These are phyloP conservation scores for Saimiri boliviensis DNA, from an alignment of 2,113 vertebrate genomes.

Conservation along the genomic window DNA sequence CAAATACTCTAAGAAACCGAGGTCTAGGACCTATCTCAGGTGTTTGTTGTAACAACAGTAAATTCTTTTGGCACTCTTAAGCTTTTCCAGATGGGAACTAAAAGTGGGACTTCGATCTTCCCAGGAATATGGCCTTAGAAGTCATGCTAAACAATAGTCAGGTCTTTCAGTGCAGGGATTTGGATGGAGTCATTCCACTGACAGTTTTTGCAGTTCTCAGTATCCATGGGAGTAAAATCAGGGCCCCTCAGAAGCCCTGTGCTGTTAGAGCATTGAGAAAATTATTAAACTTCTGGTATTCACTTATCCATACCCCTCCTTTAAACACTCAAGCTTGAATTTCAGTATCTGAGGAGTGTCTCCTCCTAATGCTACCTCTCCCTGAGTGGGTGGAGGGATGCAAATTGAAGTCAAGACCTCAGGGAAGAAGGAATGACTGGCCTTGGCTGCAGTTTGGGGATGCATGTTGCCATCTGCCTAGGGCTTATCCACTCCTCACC, in stretches of 20 bases:
- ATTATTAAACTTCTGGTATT: neutral
- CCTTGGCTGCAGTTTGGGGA: neutral
- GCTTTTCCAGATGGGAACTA: constrained; percentile 15
- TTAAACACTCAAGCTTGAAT: neutral
- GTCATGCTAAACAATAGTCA: neutral
- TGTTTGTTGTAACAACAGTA: neutral
- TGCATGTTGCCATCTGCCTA: neutral
- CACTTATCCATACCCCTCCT: neutral
- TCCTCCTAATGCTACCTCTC: neutral
- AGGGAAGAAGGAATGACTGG: neutral
- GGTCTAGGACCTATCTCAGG: neutral
- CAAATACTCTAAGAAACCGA: neutral
- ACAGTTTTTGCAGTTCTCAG: neutral
- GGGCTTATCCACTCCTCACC: neutral
- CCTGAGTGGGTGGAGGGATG: neutral
- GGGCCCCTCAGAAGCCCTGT: neutral
- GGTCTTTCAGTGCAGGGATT: neutral
- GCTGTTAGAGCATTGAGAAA: neutral
- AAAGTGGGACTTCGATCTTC: neutral
- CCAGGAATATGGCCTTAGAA: neutral
- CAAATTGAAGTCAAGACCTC: neutral
- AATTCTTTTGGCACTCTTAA: neutral
- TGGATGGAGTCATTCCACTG: neutral
- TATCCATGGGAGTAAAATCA: neutral
- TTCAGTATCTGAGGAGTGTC: neutral